These are phyloP conservation scores for Parnassius apollo DNA, from an alignment of 2,888 invertebrate species.

Conservation along the genomic window DNA sequence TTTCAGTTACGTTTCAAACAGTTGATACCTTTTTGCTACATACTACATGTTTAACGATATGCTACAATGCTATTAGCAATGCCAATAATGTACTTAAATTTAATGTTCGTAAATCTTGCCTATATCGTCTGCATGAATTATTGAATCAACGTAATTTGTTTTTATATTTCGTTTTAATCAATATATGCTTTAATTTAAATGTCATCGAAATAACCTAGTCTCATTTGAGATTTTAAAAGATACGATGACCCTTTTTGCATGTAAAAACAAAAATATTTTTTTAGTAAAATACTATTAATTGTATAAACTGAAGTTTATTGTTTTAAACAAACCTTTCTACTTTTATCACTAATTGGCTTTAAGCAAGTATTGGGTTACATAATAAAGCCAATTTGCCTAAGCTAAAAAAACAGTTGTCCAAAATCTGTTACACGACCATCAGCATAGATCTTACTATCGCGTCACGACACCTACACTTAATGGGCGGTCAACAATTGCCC, in stretches of 20 bases:
- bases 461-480: slow-evolving; percentile 52
- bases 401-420: slow-evolving; percentile 24
- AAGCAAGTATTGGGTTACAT: slow-evolving; percentile 11
- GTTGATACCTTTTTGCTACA: not conserved
- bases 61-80: slow-evolving; percentile 27
- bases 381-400: slow-evolving; percentile 11
- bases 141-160: not conserved
- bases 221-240: too few species aligned
- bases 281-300: too few species aligned
- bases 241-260: too few species aligned
- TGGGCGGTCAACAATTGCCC: slow-evolving; percentile 57
- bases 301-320: too few species aligned
- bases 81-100: slow-evolving; percentile 28
- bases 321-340: not conserved
- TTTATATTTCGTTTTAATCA: slow-evolving; percentile 14
- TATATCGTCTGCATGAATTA: not conserved
- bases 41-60: not conserved
- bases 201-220: too few species aligned
- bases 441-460: slow-evolving; percentile 55
- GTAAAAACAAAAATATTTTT: too few species aligned
- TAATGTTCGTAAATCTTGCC: slow-evolving; percentile 28
- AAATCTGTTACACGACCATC: slow-evolving; percentile 45
- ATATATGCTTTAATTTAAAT: too few species aligned
- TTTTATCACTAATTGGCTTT: slow-evolving; percentile 7
- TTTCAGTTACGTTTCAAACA: not conserved